Evolutionary conservation across 2,888 invertebrate species (phyloP).

Genomic region (Dioctria rufipes): DNA sequence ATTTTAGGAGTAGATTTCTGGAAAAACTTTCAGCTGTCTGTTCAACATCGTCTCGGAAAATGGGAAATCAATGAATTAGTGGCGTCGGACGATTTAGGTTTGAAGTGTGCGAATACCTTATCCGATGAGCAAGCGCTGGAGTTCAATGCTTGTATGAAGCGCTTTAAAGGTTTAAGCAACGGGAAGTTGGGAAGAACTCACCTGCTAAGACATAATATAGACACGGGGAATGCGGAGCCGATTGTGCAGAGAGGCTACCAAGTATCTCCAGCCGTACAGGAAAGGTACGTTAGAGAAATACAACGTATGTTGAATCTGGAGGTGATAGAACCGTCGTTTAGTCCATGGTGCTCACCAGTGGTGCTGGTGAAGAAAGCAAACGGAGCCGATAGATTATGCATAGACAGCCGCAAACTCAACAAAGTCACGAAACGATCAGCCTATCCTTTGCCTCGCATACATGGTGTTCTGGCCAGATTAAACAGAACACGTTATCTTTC

Average conservation of each 20-base stretch:
- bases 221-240: background rate
- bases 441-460: background rate
- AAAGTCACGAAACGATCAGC: background rate
- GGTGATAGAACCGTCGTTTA: background rate
- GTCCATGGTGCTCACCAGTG: background rate
- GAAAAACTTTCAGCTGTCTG: too few species aligned
- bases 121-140: too few species aligned
- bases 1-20: too few species aligned
- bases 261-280: background rate
- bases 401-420: background rate
- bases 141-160: too few species aligned
- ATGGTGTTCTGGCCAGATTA: background rate
- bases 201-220: background rate
- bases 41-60: too few species aligned
- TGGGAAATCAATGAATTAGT: too few species aligned
- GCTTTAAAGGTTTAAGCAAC: too few species aligned
- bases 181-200: too few species aligned
- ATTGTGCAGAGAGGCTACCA: slow-evolving; percentile 12
- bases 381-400: too few species aligned
- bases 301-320: background rate
- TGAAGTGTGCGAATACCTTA: too few species aligned
- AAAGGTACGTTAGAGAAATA: background rate
- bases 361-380: too few species aligned
- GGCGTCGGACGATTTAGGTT: too few species aligned
- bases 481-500: background rate